A percentile compares a stretch with the other conserved stretches of the same genome.
Conservation (phyloP, 1,140 invertebrate genomes). For the Metopolophium dirhodum region DNA sequence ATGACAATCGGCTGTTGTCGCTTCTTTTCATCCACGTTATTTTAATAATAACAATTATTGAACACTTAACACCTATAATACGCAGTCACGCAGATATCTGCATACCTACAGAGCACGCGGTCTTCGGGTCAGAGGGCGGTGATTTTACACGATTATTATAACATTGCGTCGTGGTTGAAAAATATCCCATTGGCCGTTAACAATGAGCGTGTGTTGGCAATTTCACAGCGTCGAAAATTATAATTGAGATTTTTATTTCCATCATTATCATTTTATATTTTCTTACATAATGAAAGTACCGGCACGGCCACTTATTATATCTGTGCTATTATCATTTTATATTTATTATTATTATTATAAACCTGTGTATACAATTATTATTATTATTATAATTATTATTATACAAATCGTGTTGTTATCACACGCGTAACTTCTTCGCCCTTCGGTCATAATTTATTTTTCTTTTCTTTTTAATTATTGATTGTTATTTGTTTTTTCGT, state of each 20-base stretch:
- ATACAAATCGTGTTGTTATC: not conserved
- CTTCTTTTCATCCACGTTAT: not conserved
- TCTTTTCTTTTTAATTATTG: not conserved
- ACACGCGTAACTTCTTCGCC: not conserved
- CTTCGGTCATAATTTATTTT: not conserved
- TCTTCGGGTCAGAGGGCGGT: not conserved
- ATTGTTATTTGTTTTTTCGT: constrained; percentile 12
- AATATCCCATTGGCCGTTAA: not conserved
- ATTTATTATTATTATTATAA: not conserved
- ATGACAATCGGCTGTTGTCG: not conserved
- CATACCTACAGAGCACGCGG: not conserved
- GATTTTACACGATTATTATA: constrained; percentile 8
- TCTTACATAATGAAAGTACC: not conserved
- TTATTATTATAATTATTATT: not conserved
- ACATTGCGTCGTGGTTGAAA: not conserved
- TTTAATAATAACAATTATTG: not conserved
- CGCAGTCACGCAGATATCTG: not conserved
- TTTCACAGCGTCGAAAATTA: constrained; percentile 21
- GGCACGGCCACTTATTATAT: not conserved
- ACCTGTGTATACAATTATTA: too few relatives aligned
- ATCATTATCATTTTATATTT: not conserved
- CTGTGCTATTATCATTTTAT: not conserved
- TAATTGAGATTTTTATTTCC: constrained; percentile 8
- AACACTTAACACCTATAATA: not conserved
- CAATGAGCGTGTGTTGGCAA: constrained; percentile 7